phyloP scores from a whole-genome alignment of 2,888 invertebrate species.

The Heliconius erato region DNA sequence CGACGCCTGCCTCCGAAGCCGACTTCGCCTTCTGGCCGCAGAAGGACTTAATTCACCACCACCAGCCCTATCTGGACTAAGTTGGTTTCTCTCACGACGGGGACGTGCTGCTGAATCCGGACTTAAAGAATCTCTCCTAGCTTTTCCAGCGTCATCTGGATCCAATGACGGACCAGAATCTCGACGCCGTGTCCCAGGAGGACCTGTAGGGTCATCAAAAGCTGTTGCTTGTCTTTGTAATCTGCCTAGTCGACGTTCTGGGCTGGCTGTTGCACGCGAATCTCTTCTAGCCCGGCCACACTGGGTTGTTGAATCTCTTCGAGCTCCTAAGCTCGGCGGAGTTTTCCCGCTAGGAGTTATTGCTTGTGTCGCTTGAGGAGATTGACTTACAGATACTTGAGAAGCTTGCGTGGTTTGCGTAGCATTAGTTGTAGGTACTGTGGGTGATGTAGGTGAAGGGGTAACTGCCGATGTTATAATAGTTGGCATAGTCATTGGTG shows the following conservation, averaged over 20 bases:
- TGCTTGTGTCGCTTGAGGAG: slow-evolving; percentile 62
- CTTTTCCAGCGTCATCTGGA: slow-evolving; percentile 92
- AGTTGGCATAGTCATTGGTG: slow-evolving; percentile 88
- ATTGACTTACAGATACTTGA: slow-evolving; percentile 57
- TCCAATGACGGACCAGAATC: slow-evolving; percentile 94
- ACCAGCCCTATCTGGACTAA: slow-evolving; percentile 93
- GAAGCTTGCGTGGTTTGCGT: slow-evolving; percentile 67
- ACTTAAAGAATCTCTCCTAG: slow-evolving; percentile 94
- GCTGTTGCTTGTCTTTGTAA: slow-evolving; percentile 95
- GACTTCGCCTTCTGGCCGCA: slow-evolving; percentile 88
- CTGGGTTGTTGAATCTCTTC: slow-evolving; percentile 94
- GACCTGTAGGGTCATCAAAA: slow-evolving; percentile 93
- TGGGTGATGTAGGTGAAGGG: slow-evolving; percentile 93
- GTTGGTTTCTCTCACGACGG: slow-evolving; percentile 91
- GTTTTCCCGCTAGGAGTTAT: slow-evolving; percentile 71
- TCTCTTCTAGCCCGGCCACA: slow-evolving; percentile 90
- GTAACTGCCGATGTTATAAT: slow-evolving; percentile 94
- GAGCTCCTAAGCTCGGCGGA: slow-evolving; percentile 83
- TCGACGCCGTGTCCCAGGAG: slow-evolving; percentile 88
- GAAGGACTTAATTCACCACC: slow-evolving; percentile 93
- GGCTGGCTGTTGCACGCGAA: slow-evolving; percentile 88
- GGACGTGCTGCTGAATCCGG: slow-evolving; percentile 94
- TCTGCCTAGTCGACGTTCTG: slow-evolving; percentile 89
- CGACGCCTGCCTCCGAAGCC: slow-evolving; percentile 92
- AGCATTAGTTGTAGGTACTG: slow-evolving; percentile 70